Percentiles rank a stretch among this genome's conserved stretches.
These are phyloP conservation scores for Silurus aristotelis DNA, from an alignment of 2,797 vertebrate genomes.

Conservation along the genomic window DNA sequence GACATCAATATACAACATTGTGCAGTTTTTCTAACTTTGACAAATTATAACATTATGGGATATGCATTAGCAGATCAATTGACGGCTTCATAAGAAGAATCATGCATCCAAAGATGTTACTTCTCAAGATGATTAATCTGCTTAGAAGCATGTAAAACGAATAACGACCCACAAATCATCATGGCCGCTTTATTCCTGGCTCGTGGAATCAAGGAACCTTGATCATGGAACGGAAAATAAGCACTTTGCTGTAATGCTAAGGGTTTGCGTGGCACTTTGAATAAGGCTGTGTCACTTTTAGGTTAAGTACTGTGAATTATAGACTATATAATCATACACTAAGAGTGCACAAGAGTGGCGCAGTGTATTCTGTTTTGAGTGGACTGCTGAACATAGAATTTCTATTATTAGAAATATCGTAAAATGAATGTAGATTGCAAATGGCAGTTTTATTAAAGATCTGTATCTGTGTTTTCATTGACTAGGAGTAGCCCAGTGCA, in stretches of 20 bases:
- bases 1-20: too few species aligned
- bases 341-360: neutral
- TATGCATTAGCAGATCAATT: neutral
- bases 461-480: neutral
- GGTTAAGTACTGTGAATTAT: neutral
- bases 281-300: neutral
- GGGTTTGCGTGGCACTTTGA: neutral
- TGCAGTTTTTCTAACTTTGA: neutral
- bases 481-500: neutral
- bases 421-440: neutral
- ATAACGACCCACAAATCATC: conserved; percentile 4
- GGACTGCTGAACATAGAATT: neutral
- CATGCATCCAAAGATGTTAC: neutral
- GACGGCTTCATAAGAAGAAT: neutral
- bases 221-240: neutral
- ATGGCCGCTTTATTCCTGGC: neutral
- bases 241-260: neutral
- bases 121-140: neutral
- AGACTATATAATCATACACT: neutral
- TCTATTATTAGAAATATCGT: neutral
- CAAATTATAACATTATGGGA: neutral
- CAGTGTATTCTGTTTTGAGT: neutral
- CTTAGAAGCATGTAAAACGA: neutral
- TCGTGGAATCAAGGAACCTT: neutral
- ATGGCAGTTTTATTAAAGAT: neutral